phyloP scores from a whole-genome alignment of 2,797 vertebrate species.

The Darevskia nairensis region DNA sequence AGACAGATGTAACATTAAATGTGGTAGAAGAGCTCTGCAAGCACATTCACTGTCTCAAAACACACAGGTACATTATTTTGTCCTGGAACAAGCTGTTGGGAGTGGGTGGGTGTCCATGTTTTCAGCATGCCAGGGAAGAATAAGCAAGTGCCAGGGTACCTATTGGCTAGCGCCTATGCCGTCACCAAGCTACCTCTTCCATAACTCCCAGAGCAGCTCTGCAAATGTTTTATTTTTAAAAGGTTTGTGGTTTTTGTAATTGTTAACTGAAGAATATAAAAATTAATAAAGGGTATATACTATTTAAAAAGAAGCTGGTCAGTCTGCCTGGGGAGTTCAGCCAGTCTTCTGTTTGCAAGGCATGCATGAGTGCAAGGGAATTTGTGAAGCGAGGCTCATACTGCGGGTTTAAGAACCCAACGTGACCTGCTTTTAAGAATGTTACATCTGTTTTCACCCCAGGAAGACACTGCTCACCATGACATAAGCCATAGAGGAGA shows the following conservation, averaged over 20 bases:
- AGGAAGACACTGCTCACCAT: conserved; percentile 47
- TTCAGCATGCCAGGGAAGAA: neutral
- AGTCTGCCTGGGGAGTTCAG: neutral
- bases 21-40: neutral
- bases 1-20: conserved; percentile 21
- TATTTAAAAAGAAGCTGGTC: neutral
- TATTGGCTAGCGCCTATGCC: neutral
- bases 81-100: neutral
- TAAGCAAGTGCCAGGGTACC: neutral
- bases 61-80: neutral
- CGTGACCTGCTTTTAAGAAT: neutral
- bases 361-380: neutral
- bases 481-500: conserved; percentile 32
- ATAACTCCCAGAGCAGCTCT: neutral
- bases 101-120: neutral
- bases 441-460: conserved; percentile 28
- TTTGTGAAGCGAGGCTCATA: neutral
- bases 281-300: neutral
- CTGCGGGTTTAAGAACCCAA: neutral
- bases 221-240: neutral
- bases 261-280: neutral
- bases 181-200: neutral
- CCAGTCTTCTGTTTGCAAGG: neutral
- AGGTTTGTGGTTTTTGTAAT: neutral
- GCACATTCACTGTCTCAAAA: neutral